Evolutionary conservation across 53 echinoderm and acorn worm genomes (phyloP).

Genomic region (Patiria pectinifera): DNA sequence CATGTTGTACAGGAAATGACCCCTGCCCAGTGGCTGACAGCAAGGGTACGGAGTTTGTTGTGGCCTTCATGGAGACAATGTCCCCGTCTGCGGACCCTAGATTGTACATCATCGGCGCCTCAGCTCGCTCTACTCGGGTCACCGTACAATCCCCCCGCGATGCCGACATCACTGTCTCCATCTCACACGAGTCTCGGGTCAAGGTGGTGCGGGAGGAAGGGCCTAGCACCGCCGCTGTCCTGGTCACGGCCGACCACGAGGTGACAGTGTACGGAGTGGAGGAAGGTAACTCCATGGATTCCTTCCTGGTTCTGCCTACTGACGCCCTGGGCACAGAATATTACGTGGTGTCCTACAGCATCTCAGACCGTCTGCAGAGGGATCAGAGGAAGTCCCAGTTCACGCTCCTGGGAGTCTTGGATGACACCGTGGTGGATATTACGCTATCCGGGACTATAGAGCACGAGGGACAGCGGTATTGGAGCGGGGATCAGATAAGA

Average conservation of each 20-base stretch:
- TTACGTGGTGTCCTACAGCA: constrained; percentile 79
- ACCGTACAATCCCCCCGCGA: constrained; percentile 64
- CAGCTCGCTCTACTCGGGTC: constrained; percentile 74
- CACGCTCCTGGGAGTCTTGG: constrained; percentile 78
- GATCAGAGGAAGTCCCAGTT: constrained; percentile 88
- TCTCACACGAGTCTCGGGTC: constrained; percentile 50
- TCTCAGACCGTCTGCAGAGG: constrained; percentile 74
- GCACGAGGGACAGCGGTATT: constrained; percentile 42
- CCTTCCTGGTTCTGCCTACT: constrained; percentile 85
- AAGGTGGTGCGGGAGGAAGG: constrained; percentile 38
- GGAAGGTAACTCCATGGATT: constrained; percentile 88
- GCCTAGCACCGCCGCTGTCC: constrained; percentile 65
- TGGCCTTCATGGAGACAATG: constrained; percentile 87
- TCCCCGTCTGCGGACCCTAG: constrained; percentile 67
- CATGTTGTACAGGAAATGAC: constrained; percentile 12
- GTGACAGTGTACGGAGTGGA: constrained; percentile 85
- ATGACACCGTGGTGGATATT: constrained; percentile 70
- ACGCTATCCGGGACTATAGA: constrained; percentile 43
- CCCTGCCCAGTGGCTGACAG: constrained; percentile 35
- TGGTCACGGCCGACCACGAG: constrained; percentile 79
- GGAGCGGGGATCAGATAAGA: constrained; percentile 28
- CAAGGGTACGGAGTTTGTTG: constrained; percentile 85
- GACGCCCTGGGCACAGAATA: constrained; percentile 89
- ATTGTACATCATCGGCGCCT: constrained; percentile 81
- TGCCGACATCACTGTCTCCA: constrained; percentile 62